Evolutionary conservation across 53 echinoderm and acorn worm genomes (phyloP), one percentile per base, ranked within the genome.

Genomic region (Glandiceps talaboti): DNA sequence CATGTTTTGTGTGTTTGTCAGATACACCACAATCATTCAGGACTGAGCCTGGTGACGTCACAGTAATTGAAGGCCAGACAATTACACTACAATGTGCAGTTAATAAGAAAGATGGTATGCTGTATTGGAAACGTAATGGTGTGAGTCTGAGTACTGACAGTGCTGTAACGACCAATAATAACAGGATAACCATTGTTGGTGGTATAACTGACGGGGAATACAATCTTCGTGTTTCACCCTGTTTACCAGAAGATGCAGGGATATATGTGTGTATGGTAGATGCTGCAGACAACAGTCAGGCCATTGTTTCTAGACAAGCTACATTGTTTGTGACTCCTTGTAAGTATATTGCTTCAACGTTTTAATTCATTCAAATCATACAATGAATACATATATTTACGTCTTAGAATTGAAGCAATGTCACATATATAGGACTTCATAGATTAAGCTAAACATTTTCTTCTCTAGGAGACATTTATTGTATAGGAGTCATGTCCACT

Each of bases 41-140:
- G 0, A 76, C 64, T 1, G 28, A 85, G 29, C 99, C 99, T 28
- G 83, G 83, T 0, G 86, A 89, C 64, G 82, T 86, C 14, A 76
- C 77, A 25, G 93, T 79, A 6, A 76, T 90, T 33, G 33, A 76
- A 14, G 99, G 89, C 29, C 89, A 85, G 10, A 83, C 91, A 20
- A 45, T 20, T 6, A 45, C 64, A 45, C 64, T 45, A 45, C 6
- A 45, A 45, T 45, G 64, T 20, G 20, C 6, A 12, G 64, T 45
- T 6, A 45, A 45, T 45, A 12, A 45, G 6, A 6, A 45, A 45
- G 64, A 45, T 20, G 64, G 64, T 20, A 45, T 20, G 20, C 64
- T 12, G 64, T 20, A 45, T 20, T 45, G 64, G 64, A 6, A 45
- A 45, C 6, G 64, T 12, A 20, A 45, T 20, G 64, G 64, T 20